A percentile compares a stretch with the other conserved stretches of the same genome.
Evolutionary conservation across 2,888 invertebrate genomes (phyloP).

Genomic region (Alloplasta piceator): DNA sequence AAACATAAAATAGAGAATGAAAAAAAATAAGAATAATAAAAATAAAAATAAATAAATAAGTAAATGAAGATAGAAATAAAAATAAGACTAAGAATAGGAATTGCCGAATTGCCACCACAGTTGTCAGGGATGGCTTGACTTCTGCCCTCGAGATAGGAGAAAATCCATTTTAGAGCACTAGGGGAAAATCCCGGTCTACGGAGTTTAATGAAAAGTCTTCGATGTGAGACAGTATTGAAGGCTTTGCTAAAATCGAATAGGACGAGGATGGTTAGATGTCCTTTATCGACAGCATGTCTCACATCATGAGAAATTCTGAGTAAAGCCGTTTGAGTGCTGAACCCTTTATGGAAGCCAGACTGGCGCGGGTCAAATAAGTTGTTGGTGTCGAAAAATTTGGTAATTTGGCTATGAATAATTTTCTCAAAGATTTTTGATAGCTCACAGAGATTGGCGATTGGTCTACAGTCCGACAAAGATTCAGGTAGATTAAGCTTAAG

Average conservation of each 20-base stretch:
- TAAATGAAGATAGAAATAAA: background rate
- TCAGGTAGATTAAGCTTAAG: background rate
- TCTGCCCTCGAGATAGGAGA: background rate
- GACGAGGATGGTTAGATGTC: conserved; percentile 12
- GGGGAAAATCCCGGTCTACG: background rate
- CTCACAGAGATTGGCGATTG: background rate
- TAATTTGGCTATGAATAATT: conserved; percentile 3
- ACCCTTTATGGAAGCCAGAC: conserved; percentile 15
- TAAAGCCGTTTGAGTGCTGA: conserved; percentile 4
- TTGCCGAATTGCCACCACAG: too few relatives aligned
- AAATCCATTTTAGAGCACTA: background rate
- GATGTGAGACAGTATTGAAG: background rate
- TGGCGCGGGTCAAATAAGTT: conserved; percentile 8
- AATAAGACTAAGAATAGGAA: too few relatives aligned
- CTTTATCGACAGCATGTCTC: background rate
- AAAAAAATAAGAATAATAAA: too few relatives aligned
- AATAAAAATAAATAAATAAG: too few relatives aligned
- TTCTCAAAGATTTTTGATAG: conserved; percentile 40
- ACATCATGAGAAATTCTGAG: conserved; percentile 11
- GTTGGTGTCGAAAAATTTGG: background rate
- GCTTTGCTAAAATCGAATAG: conserved; percentile 14
- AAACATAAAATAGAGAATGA: too few relatives aligned
- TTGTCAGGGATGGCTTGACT: background rate
- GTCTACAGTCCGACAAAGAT: background rate
- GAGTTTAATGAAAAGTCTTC: background rate